Conservation (phyloP, 2,113 vertebrate genomes). For the Gambusia holbrooki region DNA sequence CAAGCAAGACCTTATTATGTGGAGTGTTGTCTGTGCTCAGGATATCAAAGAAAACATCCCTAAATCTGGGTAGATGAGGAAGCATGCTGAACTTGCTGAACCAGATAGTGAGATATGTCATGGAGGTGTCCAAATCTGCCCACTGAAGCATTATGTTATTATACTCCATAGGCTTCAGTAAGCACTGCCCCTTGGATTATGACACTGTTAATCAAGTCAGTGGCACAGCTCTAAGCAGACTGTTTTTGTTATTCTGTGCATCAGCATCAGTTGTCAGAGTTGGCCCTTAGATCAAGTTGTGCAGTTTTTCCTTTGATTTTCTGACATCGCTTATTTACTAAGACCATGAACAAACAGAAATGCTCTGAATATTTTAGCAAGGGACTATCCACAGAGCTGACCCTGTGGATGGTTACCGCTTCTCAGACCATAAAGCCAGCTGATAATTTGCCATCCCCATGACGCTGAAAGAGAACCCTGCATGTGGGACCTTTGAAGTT, state of each 20-base stretch:
- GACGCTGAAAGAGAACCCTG: conserved; percentile 13
- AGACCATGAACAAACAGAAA: conserved; percentile 37
- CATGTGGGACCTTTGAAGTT: conserved; percentile 19
- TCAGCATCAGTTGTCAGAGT: conserved; percentile 13
- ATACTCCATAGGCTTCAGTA: conserved; percentile 37
- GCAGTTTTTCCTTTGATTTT: conserved; percentile 5
- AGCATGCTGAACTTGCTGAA: conserved; percentile 56
- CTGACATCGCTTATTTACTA: conserved; percentile 26
- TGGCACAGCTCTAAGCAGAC: conserved; percentile 24
- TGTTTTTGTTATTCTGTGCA: conserved; percentile 36
- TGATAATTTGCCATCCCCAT: conserved; percentile 21
- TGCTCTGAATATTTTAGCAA: neutral
- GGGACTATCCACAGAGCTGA: conserved; percentile 20
- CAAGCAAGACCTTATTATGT: conserved; percentile 31
- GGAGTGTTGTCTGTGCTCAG: conserved; percentile 31
- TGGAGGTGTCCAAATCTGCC: conserved; percentile 34
- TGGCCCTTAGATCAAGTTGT: conserved; percentile 14
- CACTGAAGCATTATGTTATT: conserved; percentile 49
- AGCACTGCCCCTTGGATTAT: conserved; percentile 48
- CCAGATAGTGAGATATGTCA: conserved; percentile 33
- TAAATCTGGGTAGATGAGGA: conserved; percentile 14
- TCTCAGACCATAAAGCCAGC: conserved; percentile 10
- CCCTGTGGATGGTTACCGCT: conserved; percentile 42
- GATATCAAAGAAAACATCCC: conserved; percentile 45
- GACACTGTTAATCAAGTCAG: conserved; percentile 58